Base-by-base conservation (phyloP, 2,888 invertebrate genomes). In the Agapostemon virescens region DNA sequence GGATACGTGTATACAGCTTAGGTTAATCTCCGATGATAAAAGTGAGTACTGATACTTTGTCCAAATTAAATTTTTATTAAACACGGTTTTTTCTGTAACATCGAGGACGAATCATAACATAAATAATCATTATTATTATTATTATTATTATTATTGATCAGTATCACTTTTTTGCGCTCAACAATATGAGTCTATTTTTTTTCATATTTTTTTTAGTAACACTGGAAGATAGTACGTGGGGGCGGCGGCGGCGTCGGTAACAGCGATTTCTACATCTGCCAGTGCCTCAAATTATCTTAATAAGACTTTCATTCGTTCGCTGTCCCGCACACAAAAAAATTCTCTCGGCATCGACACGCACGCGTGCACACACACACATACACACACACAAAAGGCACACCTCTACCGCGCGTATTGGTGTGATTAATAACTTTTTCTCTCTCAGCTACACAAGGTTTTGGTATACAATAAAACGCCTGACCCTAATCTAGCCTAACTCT, bases 31-130 rank as follows among this genome's bases (percentile, higher is more conserved):
- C 69, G 71, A 82, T 82, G 86, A 77, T 83, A 79, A 55, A 82
- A 86, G 84, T 86, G 77, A 86, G 70, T 81, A 79, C 81, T 77
- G 79, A 85, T 86, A 82, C 81, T 87, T 70, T 92, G 91, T 92
- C 91, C 91, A 92, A 92, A 92, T 92, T 91, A 92, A 92, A 92
- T 90, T 92, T 92, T 92, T 92, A 92, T 92, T 92, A 92, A 92
- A 92, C 91, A 92, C 91, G 91, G 85, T 91, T 90, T 69, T 69
- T 91, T 91, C 91, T 90, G 91, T 92, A 92, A 92, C 92, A 92
- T 92, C 92, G 91, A 92, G 91, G 92, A 92, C 91, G 89, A 92
- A 92, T 92, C 85, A 88, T 91, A 92, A 92, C 92, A 92, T 91
- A 92, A 92, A 91, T 92, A 90, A 90, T 71, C 33, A 61, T 71